Conservation (phyloP, 2,888 invertebrate species). For the Xestia ashworthii region DNA sequence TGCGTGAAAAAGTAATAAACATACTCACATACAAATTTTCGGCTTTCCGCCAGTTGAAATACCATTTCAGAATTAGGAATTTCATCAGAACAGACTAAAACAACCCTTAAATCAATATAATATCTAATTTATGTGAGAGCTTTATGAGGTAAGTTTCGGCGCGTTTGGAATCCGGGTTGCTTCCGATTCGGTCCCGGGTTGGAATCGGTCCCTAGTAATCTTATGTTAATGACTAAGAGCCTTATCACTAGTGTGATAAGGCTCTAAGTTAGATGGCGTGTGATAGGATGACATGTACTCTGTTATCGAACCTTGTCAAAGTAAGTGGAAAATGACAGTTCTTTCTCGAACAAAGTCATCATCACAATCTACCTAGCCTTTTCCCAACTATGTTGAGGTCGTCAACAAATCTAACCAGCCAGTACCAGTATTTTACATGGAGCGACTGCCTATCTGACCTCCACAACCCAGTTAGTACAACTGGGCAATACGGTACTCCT, state of each 20-base stretch:
- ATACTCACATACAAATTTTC: too few species aligned
- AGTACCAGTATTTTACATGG: too few species aligned
- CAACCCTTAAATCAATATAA: not conserved
- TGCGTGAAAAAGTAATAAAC: too few species aligned
- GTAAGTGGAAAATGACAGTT: not conserved
- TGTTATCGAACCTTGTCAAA: not conserved
- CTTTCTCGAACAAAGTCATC: too few species aligned
- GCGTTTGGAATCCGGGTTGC: not conserved
- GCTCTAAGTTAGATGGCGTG: constrained; percentile 4
- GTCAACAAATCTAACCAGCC: too few species aligned
- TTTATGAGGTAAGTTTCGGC: constrained; percentile 9
- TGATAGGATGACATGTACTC: too few species aligned
- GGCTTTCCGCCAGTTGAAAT: not conserved
- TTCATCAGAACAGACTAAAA: not conserved
- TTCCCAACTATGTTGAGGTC: too few species aligned
- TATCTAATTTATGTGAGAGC: constrained; percentile 28
- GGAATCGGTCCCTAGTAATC: constrained; percentile 17
- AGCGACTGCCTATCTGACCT: too few species aligned
- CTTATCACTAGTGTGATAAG: too few species aligned
- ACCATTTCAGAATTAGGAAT: not conserved
- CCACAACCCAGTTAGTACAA: too few species aligned
- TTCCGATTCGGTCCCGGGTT: constrained; percentile 13
- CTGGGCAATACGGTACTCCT: too few species aligned
- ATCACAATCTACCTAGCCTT: too few species aligned
- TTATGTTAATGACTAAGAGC: not conserved